Evolutionary conservation across 2,113 vertebrate genomes (phyloP).

Genomic region (Raphicerus campestris): DNA sequence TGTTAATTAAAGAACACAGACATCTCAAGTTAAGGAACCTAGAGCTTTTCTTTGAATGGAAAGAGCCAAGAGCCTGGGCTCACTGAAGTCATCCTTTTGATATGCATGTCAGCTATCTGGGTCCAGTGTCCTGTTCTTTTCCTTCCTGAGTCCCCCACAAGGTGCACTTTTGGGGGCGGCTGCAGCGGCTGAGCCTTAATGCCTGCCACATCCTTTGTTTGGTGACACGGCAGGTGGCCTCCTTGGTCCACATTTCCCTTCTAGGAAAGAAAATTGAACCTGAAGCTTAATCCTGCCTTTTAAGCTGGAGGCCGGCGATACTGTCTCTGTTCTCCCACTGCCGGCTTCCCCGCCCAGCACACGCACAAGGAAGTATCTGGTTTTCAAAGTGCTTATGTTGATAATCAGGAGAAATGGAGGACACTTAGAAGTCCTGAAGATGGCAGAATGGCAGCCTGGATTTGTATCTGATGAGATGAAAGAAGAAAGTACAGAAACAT

Average conservation of each 20-base stretch:
- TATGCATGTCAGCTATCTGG: neutral
- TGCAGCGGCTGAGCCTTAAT: neutral
- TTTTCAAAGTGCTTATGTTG: neutral
- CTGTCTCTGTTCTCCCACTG: neutral
- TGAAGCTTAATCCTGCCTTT: neutral
- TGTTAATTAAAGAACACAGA: neutral
- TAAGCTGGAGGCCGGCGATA: fast-evolving
- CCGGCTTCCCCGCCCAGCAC: neutral
- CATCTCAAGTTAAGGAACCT: neutral
- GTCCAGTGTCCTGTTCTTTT: neutral
- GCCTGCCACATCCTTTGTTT: neutral
- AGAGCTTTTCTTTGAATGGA: neutral
- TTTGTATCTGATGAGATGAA: neutral
- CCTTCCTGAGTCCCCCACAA: neutral
- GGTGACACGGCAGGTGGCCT: neutral
- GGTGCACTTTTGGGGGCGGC: neutral
- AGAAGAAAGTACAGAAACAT: neutral
- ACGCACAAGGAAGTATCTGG: neutral
- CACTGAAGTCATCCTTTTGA: neutral
- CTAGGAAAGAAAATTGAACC: neutral
- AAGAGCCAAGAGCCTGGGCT: neutral
- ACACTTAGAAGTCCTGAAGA: neutral
- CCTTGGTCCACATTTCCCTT: neutral
- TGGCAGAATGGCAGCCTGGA: neutral
- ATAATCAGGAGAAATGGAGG: neutral